Evolutionary conservation across 1,140 invertebrate genomes (phyloP).

Genomic region (Anthonomus grandis): DNA sequence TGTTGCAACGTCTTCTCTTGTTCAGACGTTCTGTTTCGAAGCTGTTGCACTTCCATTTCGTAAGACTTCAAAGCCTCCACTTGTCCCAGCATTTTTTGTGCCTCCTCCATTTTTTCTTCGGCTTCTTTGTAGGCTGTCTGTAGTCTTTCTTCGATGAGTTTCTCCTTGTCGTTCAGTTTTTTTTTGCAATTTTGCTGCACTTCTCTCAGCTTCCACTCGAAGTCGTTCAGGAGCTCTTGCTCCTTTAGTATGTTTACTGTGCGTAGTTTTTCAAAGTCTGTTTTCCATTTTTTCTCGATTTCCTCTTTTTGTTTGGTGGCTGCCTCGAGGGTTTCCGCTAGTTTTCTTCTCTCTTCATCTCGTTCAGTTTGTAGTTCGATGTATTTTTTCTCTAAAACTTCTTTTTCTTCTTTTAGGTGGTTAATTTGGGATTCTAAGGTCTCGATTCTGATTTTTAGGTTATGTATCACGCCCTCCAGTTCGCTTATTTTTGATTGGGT

Average conservation of each 20-base stretch:
- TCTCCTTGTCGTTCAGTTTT: slow-evolving; percentile 56
- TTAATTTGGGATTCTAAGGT: slow-evolving; percentile 51
- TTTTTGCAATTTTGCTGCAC: slow-evolving; percentile 62
- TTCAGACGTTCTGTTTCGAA: slow-evolving; percentile 57
- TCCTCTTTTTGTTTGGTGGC: slow-evolving; percentile 57
- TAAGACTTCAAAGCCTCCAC: slow-evolving; percentile 55
- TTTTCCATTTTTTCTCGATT: slow-evolving; percentile 58
- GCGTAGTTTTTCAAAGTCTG: slow-evolving; percentile 60
- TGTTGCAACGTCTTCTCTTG: slow-evolving; percentile 56
- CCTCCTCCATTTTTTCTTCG: slow-evolving; percentile 48
- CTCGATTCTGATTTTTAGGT: slow-evolving; percentile 53
- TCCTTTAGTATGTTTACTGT: slow-evolving; percentile 57
- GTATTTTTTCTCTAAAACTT: slow-evolving; percentile 47
- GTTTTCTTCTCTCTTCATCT: slow-evolving; percentile 51
- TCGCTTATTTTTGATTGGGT: slow-evolving; percentile 46
- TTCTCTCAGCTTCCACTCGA: slow-evolving; percentile 66
- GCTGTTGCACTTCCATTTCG: slow-evolving; percentile 58
- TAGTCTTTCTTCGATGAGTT: slow-evolving; percentile 50
- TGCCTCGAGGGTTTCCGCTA: slow-evolving; percentile 59
- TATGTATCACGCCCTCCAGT: slow-evolving; percentile 51
- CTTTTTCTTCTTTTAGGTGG: slow-evolving; percentile 50
- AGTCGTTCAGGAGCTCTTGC: slow-evolving; percentile 63
- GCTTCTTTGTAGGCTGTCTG: slow-evolving; percentile 52
- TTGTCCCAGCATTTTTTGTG: slow-evolving; percentile 50
- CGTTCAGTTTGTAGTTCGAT: slow-evolving; percentile 45